Conservation (phyloP, 2,113 vertebrate genomes). For the Platysteira castanea region DNA sequence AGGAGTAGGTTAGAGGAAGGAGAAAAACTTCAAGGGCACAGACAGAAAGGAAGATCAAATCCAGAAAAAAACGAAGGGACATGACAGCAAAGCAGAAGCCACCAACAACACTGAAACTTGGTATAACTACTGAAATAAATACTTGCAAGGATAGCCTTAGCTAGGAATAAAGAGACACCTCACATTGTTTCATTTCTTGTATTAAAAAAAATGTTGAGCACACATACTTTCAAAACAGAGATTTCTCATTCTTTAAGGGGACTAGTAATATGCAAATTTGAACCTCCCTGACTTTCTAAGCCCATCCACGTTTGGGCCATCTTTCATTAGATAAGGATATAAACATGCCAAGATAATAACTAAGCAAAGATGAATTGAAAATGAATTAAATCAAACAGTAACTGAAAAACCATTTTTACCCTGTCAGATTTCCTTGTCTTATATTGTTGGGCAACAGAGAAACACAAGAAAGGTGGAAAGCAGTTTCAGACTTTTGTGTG, state of each 20-base stretch:
- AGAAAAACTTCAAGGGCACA: neutral
- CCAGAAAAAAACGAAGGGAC: accelerated
- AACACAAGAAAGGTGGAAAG: neutral
- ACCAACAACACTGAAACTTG: neutral
- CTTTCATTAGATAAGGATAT: neutral
- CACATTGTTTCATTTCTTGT: neutral
- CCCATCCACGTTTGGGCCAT: accelerated
- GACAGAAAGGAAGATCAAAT: neutral
- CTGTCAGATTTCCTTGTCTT: neutral
- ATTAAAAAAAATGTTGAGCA: neutral
- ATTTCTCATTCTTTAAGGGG: neutral
- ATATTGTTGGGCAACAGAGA: neutral
- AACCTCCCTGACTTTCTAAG: neutral
- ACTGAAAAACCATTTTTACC: neutral
- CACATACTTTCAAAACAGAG: neutral
- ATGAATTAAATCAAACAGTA: neutral
- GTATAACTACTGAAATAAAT: neutral
- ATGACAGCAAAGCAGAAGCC: neutral
- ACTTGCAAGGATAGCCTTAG: neutral
- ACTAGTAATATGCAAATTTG: neutral
- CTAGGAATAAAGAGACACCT: neutral
- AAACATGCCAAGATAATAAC: neutral
- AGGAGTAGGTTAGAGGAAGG: neutral
- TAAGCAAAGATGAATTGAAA: neutral
- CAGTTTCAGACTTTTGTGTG: neutral